Conservation (phyloP, 2,888 invertebrate species). For the Eupithecia tripunctaria region DNA sequence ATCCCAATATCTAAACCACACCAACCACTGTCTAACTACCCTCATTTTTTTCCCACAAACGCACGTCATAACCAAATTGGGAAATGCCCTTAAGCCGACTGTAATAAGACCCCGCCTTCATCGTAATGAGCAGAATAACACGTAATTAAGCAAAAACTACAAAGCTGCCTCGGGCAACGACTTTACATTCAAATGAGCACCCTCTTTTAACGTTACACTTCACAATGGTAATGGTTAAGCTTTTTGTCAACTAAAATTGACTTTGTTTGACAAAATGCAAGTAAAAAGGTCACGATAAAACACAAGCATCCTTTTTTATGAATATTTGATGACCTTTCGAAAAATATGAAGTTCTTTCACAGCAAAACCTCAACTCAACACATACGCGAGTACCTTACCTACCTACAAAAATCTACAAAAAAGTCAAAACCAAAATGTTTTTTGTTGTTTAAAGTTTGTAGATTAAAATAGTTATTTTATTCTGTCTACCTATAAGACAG, state of each 20-base stretch:
- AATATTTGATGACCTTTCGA: no score
- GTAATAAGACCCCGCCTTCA: slow-evolving; percentile 72
- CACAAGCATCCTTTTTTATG: no score
- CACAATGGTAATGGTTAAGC: background rate
- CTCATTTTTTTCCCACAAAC: slow-evolving; percentile 44
- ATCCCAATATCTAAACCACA: background rate
- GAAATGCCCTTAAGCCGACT: slow-evolving; percentile 77
- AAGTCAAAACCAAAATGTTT: no score
- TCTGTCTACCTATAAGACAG: background rate
- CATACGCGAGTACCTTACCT: no score
- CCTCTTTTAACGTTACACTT: slow-evolving; percentile 40
- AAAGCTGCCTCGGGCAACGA: slow-evolving; percentile 56
- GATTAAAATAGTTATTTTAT: background rate
- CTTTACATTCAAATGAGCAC: slow-evolving; percentile 79
- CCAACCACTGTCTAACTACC: slow-evolving; percentile 3
- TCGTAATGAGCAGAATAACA: slow-evolving; percentile 68
- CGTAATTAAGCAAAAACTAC: slow-evolving; percentile 81
- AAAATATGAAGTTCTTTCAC: no score
- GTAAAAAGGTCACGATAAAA: background rate
- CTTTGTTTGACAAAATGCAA: background rate
- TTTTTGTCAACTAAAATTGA: background rate
- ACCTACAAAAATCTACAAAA: no score
- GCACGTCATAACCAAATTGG: slow-evolving; percentile 42
- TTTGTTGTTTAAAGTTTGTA: no score
- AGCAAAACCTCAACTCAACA: no score